Conservation (phyloP, 2,113 vertebrate species). For the Gnathochromis pfefferi region DNA sequence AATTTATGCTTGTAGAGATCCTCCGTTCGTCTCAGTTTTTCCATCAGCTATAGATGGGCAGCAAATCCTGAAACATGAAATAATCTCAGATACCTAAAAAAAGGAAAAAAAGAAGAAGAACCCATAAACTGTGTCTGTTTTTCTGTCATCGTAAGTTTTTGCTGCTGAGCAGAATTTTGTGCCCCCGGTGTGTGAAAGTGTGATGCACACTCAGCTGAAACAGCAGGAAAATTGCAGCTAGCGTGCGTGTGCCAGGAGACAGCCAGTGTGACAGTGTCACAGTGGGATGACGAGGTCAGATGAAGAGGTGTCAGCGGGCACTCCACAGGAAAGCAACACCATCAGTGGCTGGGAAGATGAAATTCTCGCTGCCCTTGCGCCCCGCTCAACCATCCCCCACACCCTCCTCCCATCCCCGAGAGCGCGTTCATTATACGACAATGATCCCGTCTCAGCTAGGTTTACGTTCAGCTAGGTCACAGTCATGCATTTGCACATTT, state of each 20-base stretch:
- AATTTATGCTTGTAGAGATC: not conserved
- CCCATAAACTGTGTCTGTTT: not conserved
- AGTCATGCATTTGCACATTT: not conserved
- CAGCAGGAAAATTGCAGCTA: not conserved
- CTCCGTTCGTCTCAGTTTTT: not conserved
- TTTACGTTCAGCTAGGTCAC: not conserved
- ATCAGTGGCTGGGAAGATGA: slow-evolving; percentile 40
- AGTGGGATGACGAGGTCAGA: slow-evolving; percentile 51
- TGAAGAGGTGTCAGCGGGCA: slow-evolving; percentile 20
- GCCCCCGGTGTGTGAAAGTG: not conserved
- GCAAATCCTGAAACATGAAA: not conserved
- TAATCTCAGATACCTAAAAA: not conserved
- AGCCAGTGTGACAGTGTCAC: slow-evolving; percentile 8
- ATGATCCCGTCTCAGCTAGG: not conserved
- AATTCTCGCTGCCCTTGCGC: slow-evolving; percentile 22
- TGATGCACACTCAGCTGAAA: not conserved
- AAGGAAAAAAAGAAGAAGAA: not conserved
- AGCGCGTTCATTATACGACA: not conserved
- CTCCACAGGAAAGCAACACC: slow-evolving; percentile 26
- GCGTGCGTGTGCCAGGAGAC: not conserved
- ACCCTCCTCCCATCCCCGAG: not conserved
- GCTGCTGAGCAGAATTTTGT: not conserved
- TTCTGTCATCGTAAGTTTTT: not conserved
- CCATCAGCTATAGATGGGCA: not conserved
- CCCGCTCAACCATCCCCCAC: not conserved